A percentile compares a stretch with the other conserved stretches of the same genome.
Conservation (phyloP, 2,888 invertebrate species). For the Hoplodrina blanda region DNA sequence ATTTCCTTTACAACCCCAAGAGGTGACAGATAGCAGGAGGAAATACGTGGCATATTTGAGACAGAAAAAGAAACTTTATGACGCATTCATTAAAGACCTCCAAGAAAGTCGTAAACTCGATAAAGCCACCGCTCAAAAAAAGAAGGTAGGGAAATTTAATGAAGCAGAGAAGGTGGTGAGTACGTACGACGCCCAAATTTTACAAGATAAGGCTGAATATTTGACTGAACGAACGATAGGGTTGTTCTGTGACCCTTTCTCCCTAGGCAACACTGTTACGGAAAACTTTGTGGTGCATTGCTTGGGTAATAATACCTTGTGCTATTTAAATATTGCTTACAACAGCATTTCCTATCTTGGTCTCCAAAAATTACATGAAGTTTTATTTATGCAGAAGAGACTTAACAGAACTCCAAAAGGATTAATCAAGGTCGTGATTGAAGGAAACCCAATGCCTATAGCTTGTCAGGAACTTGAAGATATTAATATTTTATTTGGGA, state of each 20-base stretch:
- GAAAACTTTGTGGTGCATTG: constrained; percentile 67
- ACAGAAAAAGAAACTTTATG: background rate
- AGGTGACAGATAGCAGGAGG: background rate
- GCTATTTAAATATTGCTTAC: constrained; percentile 77
- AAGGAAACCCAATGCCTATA: constrained; percentile 78
- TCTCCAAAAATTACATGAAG: constrained; percentile 69
- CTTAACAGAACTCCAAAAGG: constrained; percentile 72
- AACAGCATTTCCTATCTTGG: constrained; percentile 73
- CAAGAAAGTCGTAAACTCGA: background rate
- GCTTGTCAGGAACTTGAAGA: constrained; percentile 69
- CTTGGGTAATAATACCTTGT: constrained; percentile 75
- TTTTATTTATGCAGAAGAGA: constrained; percentile 70
- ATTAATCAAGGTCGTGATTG: constrained; percentile 73
- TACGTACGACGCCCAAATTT: constrained; percentile 17
- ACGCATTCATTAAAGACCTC: rapidly evolving
- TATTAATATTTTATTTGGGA: constrained; percentile 64
- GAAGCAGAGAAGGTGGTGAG: constrained; percentile 57
- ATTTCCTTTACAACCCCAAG: constrained; percentile 52
- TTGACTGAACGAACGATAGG: constrained; percentile 67
- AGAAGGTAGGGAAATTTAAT: rapidly evolving
- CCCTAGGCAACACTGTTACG: constrained; percentile 55
- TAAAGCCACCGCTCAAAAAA: background rate
- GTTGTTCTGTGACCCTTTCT: constrained; percentile 71
- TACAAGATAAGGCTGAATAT: constrained; percentile 67
- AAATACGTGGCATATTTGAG: background rate